Conservation (phyloP, 2,113 vertebrate species). For the Himantopus leucocephalus region DNA sequence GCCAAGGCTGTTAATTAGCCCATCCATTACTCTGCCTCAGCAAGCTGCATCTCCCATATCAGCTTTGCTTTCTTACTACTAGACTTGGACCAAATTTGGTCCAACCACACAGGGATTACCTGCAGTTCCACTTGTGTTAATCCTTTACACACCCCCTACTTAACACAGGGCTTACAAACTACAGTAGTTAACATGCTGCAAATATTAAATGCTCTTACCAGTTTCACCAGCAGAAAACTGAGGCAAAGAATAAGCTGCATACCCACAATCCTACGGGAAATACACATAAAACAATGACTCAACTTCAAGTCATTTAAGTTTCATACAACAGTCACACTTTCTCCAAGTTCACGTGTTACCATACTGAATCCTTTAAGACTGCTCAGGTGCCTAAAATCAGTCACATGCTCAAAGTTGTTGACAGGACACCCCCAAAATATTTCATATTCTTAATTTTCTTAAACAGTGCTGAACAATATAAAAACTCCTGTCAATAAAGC, state of each 20-base stretch:
- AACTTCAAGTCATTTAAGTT: neutral
- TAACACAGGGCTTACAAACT: neutral
- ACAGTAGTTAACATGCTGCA: neutral
- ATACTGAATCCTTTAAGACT: neutral
- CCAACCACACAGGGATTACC: neutral
- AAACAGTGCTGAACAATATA: neutral
- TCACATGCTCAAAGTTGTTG: rapidly evolving
- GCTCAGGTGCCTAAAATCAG: neutral
- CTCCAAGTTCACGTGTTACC: neutral
- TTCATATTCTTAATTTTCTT: neutral
- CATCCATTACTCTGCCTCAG: neutral
- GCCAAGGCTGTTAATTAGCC: neutral
- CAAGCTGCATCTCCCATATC: neutral
- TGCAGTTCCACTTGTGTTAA: neutral
- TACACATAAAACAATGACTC: neutral
- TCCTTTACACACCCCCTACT: neutral
- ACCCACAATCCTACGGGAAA: neutral
- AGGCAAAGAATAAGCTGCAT: neutral
- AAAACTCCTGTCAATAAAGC: neutral
- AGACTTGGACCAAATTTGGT: neutral
- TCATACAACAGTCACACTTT: neutral
- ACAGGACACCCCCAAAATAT: neutral
- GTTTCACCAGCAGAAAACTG: neutral
- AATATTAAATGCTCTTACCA: neutral
- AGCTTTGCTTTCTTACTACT: neutral